Conservation (phyloP, 2,888 invertebrate species). For the Patella ulyssiponensis region DNA sequence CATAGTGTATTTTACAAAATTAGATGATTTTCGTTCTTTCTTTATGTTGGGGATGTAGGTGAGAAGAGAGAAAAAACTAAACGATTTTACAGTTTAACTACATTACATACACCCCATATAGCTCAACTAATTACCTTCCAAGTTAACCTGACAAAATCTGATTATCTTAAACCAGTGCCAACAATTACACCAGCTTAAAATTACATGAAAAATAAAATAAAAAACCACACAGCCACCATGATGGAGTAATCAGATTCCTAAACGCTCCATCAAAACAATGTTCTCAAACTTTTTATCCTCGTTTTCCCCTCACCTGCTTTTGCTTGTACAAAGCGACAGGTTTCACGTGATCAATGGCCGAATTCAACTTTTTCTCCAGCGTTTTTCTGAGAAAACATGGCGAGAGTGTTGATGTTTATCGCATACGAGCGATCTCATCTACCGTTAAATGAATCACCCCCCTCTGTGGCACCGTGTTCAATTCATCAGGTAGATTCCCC, state of each 20-base stretch:
- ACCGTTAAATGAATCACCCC: background rate
- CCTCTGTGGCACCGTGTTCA: background rate
- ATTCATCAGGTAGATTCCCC: no score
- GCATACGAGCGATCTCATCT: background rate
- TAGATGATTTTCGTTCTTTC: no score
- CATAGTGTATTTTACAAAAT: no score
- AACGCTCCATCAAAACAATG: background rate
- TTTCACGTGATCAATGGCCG: background rate
- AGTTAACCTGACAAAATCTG: no score
- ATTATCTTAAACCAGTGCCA: background rate
- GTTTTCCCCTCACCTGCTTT: constrained; percentile 5
- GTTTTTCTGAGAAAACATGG: background rate
- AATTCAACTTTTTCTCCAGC: background rate
- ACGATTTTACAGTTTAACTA: no score
- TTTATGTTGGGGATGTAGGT: no score
- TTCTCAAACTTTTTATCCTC: background rate
- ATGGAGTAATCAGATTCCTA: background rate
- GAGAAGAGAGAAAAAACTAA: no score
- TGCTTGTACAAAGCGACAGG: constrained; percentile 12
- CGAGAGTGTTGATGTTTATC: background rate
- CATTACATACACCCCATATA: no score
- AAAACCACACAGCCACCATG: constrained; percentile 6
- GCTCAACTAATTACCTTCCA: no score
- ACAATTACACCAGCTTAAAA: background rate
- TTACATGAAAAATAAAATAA: background rate